phyloP scores from a whole-genome alignment of 1,140 invertebrate genomes.

The Aphaenogaster ashmeadi region DNA sequence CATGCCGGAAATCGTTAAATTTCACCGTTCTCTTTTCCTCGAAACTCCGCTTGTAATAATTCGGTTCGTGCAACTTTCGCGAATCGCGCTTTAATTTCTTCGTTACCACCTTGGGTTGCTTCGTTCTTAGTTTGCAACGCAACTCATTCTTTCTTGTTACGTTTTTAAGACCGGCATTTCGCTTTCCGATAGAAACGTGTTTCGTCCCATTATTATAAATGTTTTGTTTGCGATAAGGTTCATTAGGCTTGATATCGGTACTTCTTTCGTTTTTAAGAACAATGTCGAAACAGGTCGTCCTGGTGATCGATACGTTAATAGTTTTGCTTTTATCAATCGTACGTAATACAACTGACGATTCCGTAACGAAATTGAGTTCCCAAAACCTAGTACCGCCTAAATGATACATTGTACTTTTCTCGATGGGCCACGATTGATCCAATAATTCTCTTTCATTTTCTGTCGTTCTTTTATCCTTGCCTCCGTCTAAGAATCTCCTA shows the following conservation, averaged over 20 bases:
- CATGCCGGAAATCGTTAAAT: neutral
- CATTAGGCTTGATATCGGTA: neutral
- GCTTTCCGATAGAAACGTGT: neutral
- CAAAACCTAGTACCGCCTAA: conserved; percentile 29
- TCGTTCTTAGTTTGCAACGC: neutral
- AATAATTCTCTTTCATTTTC: neutral
- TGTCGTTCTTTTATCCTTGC: neutral
- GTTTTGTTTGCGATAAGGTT: neutral
- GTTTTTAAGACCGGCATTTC: conserved; percentile 13
- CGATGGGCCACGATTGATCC: conserved; percentile 26
- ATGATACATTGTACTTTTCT: conserved; percentile 21
- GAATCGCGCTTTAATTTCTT: neutral
- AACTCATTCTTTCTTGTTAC: neutral
- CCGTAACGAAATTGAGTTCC: conserved; percentile 27
- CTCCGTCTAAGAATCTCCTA: neutral
- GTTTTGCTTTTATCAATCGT: conserved; percentile 41
- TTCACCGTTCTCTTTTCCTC: neutral
- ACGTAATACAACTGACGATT: conserved; percentile 1
- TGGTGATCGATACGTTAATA: conserved; percentile 44
- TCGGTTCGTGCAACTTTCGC: neutral
- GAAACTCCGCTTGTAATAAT: neutral
- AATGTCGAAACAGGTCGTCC: conserved; percentile 48
- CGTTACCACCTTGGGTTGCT: neutral
- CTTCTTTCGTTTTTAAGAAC: conserved; percentile 48
- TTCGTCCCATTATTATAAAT: neutral